Evolutionary conservation across 2,888 invertebrate genomes (phyloP).

Genomic region (Teinopalpus imperialis): DNA sequence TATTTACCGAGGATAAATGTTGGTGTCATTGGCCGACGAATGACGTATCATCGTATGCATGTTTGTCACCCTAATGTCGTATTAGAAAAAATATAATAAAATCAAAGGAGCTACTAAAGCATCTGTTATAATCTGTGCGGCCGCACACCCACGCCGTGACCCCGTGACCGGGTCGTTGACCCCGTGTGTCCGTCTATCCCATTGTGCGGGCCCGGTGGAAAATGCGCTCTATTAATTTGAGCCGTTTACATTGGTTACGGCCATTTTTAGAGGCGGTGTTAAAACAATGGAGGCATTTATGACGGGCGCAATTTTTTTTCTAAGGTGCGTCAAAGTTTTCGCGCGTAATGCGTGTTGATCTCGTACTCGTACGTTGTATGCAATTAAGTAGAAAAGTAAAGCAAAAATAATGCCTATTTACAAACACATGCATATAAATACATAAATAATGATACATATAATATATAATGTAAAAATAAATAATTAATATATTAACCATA

Average conservation of each 20-base stretch:
- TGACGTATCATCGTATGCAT: too few species aligned
- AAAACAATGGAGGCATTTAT: constrained; percentile 48
- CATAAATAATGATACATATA: too few species aligned
- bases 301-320: constrained; percentile 27
- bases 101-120: constrained; percentile 25
- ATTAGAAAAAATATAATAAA: too few species aligned
- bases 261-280: constrained; percentile 43
- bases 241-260: constrained; percentile 47
- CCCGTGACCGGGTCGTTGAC: constrained; percentile 67
- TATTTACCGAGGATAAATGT: too few species aligned
- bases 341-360: constrained; percentile 4
- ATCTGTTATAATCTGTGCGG: constrained; percentile 31
- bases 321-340: constrained; percentile 25
- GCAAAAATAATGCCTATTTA: too few species aligned
- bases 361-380: too few species aligned
- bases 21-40: too few species aligned
- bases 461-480: too few species aligned
- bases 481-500: too few species aligned
- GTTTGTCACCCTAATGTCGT: too few species aligned
- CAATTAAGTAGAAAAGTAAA: too few species aligned
- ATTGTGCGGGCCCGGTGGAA: constrained; percentile 43
- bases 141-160: constrained; percentile 47
- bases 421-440: too few species aligned
- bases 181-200: constrained; percentile 38
- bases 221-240: constrained; percentile 56